Base-by-base conservation (phyloP, 1,140 invertebrate genomes). In the Penaeus vannamei region DNA sequence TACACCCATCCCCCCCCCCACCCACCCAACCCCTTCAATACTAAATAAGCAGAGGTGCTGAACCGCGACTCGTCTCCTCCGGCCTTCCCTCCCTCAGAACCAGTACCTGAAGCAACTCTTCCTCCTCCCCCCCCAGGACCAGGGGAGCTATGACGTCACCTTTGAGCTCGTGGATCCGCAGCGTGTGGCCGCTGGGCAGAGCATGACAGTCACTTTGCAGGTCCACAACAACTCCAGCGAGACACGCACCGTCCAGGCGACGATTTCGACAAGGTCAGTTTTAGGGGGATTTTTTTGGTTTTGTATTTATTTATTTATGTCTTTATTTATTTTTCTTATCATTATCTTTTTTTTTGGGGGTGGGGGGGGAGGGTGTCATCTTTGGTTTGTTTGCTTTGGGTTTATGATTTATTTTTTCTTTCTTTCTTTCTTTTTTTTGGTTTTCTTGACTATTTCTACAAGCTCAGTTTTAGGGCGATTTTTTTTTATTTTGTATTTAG, bases 121-220 rank as follows among this genome's bases (percentile, higher is more conserved):
- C 95, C 81, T 20, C 95, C 81, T 92, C 90, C 29, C 82, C 92
- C 79, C 96, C 96, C 91, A 95, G 94, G 91, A 90, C 46, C 85
- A 87, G 62, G 81, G 90, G 5, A 85, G 77, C 61, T 84, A 94
- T 92, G 96, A 97, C 92, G 94, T 96, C 1, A 93, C 94, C 61
- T 96, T 96, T 91, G 94, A 95, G 84, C 93, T 97, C 4, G 92
- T 94, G 12, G 96, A 96, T 77, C 93, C 96, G 26, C 95, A 96
- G 80, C 94, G 94, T 62, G 94, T 96, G 2, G 94, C 94, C 36
- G 95, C 96, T 84, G 96, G 96, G 4, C 93, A 96, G 80, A 93
- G 94, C n/a, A 96, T 96, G 92, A 93, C 93, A 46, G 94, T 96
- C 17, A 94, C 94, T 0, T 94, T 96, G 14, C 94, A 95, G 60